Conservation (phyloP, 2,113 vertebrate genomes). For the Perca schrenkii region DNA sequence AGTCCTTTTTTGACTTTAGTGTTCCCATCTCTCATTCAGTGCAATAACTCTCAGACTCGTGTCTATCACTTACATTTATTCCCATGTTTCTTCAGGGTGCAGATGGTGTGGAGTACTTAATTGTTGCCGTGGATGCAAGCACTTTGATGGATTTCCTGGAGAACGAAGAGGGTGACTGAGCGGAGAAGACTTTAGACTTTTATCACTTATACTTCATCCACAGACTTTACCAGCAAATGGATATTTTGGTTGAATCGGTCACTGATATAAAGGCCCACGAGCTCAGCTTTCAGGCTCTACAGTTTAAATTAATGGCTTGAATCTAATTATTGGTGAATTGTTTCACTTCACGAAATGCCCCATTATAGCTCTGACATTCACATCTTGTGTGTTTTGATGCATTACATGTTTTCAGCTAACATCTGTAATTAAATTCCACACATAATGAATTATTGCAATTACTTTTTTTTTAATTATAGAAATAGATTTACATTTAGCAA, state of each 20-base stretch:
- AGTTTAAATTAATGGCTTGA: constrained; percentile 12
- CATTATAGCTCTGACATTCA: constrained; percentile 19
- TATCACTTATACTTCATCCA: not conserved
- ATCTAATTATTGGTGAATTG: not conserved
- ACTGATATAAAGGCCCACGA: not conserved
- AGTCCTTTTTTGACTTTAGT: not conserved
- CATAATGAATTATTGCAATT: constrained; percentile 52
- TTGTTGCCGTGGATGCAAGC: constrained; percentile 90
- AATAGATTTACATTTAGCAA: constrained; percentile 69
- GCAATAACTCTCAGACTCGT: not conserved
- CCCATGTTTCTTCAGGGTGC: constrained; percentile 83
- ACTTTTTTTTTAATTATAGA: constrained; percentile 65
- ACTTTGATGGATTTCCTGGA: constrained; percentile 92
- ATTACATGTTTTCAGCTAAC: not conserved
- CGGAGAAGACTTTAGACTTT: not conserved
- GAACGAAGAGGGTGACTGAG: constrained; percentile 88
- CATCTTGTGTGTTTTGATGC: constrained; percentile 12
- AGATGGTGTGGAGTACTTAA: constrained; percentile 94
- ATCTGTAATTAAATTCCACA: constrained; percentile 57
- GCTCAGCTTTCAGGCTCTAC: not conserved
- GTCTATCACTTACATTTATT: not conserved
- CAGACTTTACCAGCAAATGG: not conserved
- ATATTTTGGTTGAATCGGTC: not conserved
- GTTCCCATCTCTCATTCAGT: not conserved
- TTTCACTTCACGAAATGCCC: not conserved